Percentiles rank a stretch among this genome's conserved stretches.
These are phyloP conservation scores for Pocillopora grandis DNA, from an alignment of 92 coral and sea anemone species.

Conservation along the genomic window DNA sequence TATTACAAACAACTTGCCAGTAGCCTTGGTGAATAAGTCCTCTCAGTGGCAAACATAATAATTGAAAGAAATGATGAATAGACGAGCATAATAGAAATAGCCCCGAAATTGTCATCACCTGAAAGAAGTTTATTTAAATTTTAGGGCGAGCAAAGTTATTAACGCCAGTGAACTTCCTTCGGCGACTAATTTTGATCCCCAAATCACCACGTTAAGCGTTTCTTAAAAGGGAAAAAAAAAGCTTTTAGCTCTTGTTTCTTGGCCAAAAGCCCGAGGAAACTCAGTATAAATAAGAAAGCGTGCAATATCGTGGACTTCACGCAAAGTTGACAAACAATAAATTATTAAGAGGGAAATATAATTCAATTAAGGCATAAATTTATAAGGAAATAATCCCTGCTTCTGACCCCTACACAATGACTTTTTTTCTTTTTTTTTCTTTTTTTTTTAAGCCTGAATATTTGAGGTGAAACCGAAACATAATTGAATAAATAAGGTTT, in stretches of 20 bases:
- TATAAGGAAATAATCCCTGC: slow-evolving; percentile 3
- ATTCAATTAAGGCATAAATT: background rate
- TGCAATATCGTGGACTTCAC: background rate
- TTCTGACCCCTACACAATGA: slow-evolving; percentile 10
- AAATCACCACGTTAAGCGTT: too few species aligned
- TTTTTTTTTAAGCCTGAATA: background rate
- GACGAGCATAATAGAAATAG: background rate
- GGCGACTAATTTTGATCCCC: too few species aligned
- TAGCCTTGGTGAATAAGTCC: too few species aligned
- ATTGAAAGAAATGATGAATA: too few species aligned
- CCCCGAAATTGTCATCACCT: background rate
- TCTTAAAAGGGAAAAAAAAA: too few species aligned
- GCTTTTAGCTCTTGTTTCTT: too few species aligned
- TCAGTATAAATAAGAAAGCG: background rate
- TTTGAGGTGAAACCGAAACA: background rate
- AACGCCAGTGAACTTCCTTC: background rate
- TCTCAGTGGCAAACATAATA: background rate
- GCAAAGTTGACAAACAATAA: background rate
- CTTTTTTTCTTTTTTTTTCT: background rate
- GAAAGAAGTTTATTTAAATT: background rate
- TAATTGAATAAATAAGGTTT: background rate
- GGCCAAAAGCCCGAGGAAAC: background rate
- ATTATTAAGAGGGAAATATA: slow-evolving; percentile 2
- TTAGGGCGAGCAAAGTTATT: background rate
- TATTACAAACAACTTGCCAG: background rate